phyloP scores from a whole-genome alignment of 1,140 invertebrate genomes.

The Hydropsyche tenuis region DNA sequence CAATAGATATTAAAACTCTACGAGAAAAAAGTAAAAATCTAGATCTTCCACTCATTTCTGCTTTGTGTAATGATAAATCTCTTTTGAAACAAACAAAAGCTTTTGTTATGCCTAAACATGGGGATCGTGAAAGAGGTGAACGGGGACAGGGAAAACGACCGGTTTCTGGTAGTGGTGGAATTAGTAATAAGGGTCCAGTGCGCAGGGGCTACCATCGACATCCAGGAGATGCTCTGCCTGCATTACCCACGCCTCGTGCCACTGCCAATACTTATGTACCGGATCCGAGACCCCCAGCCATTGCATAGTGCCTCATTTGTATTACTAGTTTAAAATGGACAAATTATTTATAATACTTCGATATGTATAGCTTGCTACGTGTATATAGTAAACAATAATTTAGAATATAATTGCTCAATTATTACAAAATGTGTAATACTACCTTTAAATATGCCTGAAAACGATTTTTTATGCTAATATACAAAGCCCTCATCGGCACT shows the following conservation, averaged over 20 bases:
- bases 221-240: constrained; percentile 47
- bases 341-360: constrained; percentile 20
- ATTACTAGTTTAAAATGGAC: constrained; percentile 22
- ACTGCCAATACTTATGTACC: constrained; percentile 48
- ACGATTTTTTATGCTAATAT: constrained; percentile 28
- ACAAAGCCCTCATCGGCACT: constrained; percentile 27
- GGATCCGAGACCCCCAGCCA: constrained; percentile 45
- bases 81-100: constrained; percentile 85
- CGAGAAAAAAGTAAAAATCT: constrained; percentile 86
- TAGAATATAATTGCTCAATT: constrained; percentile 46
- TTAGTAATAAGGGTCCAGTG: constrained; percentile 13
- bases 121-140: constrained; percentile 30
- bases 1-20: constrained; percentile 80
- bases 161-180: constrained; percentile 5
- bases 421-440: constrained; percentile 18
- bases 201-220: constrained; percentile 44
- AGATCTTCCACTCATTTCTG: constrained; percentile 86
- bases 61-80: constrained; percentile 87
- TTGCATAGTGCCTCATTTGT: constrained; percentile 37
- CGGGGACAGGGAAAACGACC: constrained; percentile 12
- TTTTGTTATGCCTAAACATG: constrained; percentile 73
- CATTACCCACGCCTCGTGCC: constrained; percentile 41
- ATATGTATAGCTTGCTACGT: constrained; percentile 1
- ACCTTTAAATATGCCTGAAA: background rate
- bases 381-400: constrained; percentile 15